phyloP scores from a whole-genome alignment of 64 coral and sea anemone species.

The Montipora cactus region DNA sequence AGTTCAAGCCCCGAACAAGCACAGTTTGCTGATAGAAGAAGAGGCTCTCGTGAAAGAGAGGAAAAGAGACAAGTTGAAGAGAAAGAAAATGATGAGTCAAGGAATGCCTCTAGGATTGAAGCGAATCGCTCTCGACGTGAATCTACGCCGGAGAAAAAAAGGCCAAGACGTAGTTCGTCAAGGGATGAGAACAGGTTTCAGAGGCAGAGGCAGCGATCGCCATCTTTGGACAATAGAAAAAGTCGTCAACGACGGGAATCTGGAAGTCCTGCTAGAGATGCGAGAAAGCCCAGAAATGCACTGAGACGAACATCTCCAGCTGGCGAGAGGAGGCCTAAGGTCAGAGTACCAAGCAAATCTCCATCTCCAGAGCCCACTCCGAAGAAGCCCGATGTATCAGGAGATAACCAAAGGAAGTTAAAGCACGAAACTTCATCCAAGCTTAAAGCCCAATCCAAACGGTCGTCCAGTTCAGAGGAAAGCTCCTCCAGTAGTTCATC shows the following conservation, averaged over 20 bases:
- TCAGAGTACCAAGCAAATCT: not conserved
- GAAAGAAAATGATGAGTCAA: not conserved
- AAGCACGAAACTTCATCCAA: not conserved
- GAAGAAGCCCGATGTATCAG: not conserved
- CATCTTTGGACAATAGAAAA: not conserved
- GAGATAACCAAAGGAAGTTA: not conserved
- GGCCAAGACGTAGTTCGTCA: constrained; percentile 21
- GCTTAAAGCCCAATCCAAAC: not conserved
- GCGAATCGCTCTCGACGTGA: not conserved
- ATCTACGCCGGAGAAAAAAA: not conserved
- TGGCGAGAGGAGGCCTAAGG: not conserved
- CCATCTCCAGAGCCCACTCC: not conserved
- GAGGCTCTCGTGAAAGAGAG: constrained; percentile 26
- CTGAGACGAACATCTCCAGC: not conserved
- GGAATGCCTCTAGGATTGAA: not conserved
- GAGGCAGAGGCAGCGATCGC: not conserved
- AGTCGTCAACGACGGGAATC: not conserved
- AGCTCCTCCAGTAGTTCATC: constrained; percentile 49
- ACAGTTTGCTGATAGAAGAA: not conserved
- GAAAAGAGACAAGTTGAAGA: not conserved
- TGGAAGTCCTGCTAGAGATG: not conserved
- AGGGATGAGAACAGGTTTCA: not conserved
- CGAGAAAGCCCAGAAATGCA: not conserved
- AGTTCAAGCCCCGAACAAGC: constrained; percentile 15
- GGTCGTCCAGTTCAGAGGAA: constrained; percentile 22